These are phyloP conservation scores for Halesus radiatus DNA, from an alignment of 1,140 invertebrate genomes.

Conservation along the genomic window DNA sequence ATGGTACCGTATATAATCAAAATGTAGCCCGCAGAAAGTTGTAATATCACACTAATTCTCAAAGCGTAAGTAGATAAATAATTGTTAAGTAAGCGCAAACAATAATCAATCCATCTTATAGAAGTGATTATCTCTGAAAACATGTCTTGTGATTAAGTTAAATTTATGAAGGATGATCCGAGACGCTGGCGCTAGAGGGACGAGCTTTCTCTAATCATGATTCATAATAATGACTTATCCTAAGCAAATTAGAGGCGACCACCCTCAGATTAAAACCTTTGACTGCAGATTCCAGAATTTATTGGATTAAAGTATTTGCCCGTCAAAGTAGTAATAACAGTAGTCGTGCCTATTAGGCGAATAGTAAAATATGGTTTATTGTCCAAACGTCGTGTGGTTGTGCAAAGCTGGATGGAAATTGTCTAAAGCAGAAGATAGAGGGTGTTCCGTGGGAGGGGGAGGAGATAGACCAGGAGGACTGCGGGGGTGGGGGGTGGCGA, in stretches of 20 bases:
- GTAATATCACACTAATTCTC: too few relatives aligned
- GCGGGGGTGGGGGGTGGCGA: slow-evolving; percentile 3
- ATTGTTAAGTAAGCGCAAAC: too few relatives aligned
- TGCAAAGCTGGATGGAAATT: slow-evolving; percentile 51
- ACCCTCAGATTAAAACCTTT: slow-evolving; percentile 15
- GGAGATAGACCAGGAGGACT: slow-evolving; percentile 9
- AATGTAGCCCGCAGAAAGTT: too few relatives aligned
- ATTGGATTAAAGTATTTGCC: slow-evolving; percentile 47
- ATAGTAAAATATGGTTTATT: slow-evolving; percentile 57
- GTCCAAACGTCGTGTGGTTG: slow-evolving; percentile 55
- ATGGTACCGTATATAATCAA: too few relatives aligned
- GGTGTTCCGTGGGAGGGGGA: slow-evolving; percentile 24
- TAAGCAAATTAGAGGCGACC: slow-evolving; percentile 26
- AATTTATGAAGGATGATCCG: background rate
- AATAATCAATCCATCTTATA: too few relatives aligned
- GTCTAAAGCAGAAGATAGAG: slow-evolving; percentile 42
- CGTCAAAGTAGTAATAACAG: slow-evolving; percentile 40
- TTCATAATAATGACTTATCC: slow-evolving; percentile 28
- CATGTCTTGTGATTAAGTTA: background rate
- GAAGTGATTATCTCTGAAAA: too few relatives aligned
- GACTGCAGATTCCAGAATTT: slow-evolving; percentile 28
- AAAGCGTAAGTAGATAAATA: too few relatives aligned
- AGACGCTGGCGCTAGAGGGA: background rate
- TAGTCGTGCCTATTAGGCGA: slow-evolving; percentile 50
- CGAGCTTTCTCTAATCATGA: background rate